Evolutionary conservation across 2,113 vertebrate genomes (phyloP).

Genomic region (Rhinogobius similis): DNA sequence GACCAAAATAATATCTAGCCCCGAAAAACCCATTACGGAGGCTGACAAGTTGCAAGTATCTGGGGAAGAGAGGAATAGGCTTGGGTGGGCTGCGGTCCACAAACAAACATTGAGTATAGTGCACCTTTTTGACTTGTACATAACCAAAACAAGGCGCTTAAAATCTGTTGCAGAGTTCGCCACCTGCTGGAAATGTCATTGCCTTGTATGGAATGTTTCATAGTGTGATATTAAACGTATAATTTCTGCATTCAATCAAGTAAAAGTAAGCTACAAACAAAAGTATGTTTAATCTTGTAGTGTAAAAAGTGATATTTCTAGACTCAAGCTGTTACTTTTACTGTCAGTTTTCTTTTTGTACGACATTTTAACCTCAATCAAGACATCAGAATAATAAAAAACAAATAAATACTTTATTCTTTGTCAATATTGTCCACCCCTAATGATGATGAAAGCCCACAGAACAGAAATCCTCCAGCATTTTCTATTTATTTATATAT

Average conservation of each 20-base stretch:
- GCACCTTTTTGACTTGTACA: conserved; percentile 43
- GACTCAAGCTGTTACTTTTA: no score
- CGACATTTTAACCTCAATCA: no score
- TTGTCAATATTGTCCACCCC: not conserved
- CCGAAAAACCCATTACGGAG: conserved; percentile 78
- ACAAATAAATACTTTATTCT: no score
- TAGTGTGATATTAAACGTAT: no score
- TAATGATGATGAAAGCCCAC: conserved; percentile 39
- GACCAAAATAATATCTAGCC: conserved; percentile 80
- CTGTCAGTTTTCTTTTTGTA: no score
- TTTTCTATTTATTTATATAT: conserved; percentile 18
- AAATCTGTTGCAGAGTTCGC: conserved; percentile 43
- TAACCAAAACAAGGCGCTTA: conserved; percentile 25
- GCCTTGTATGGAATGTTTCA: no score
- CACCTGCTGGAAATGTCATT: no score
- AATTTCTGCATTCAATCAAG: no score
- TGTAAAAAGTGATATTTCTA: no score
- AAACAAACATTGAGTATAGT: conserved; percentile 56
- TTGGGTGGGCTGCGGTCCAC: conserved; percentile 19
- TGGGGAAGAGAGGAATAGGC: conserved; percentile 53
- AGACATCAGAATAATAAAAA: no score
- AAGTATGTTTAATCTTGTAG: no score
- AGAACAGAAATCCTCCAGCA: conserved; percentile 27
- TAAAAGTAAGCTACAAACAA: no score
- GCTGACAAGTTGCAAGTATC: conserved; percentile 72